Base-by-base conservation (phyloP, 2,797 vertebrate genomes). In the Luscinia megarhynchos region DNA sequence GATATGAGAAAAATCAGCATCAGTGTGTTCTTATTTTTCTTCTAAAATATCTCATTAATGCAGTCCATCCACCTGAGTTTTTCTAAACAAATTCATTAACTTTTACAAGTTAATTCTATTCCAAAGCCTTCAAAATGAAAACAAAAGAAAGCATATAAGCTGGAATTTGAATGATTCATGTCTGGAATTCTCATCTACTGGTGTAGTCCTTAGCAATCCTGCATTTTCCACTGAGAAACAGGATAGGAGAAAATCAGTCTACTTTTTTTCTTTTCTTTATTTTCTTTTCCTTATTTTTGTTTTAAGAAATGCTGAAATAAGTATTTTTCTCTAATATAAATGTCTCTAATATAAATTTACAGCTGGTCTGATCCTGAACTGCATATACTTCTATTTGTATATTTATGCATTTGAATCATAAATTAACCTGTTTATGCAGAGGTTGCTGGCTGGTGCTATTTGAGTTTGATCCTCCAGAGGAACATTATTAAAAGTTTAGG, bases 401-500 rank as follows among this genome's bases (percentile, higher is more conserved):
- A 40, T 45, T 64, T 87, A 93, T 48, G 70, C 15, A 80, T 81
- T 51, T 85, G 63, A 94, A 87, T 85, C 32, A 89, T 90, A 92
- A 94, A 93, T 90, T 87, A 88, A 77, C 24, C 41, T 92, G 41
- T 87, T 94, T 88, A 41, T 90, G 79, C 87, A 91, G 43, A 77
- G 24, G 23, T 87, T 93, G 32, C 38, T 93, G 64, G 32, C 43
- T 77, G 34, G 45, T 84, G 67, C 5, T 9, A 61, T 95, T 84
- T 94, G 87, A 91, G 80, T 92, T 86, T 96, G 76, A 89, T 73
- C 48, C 72, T 81, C 30, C 7, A 10, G 77, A 80, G 57, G 61
- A 74, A 81, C 41, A 75, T 80, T 73, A 88, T 82, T 86, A 85
- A 79, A 97, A 96, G 81, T 92, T 84, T 93, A 92, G 51, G 27